Evolutionary conservation across 2,797 vertebrate genomes (phyloP).

Genomic region (Coregonus suidteri): DNA sequence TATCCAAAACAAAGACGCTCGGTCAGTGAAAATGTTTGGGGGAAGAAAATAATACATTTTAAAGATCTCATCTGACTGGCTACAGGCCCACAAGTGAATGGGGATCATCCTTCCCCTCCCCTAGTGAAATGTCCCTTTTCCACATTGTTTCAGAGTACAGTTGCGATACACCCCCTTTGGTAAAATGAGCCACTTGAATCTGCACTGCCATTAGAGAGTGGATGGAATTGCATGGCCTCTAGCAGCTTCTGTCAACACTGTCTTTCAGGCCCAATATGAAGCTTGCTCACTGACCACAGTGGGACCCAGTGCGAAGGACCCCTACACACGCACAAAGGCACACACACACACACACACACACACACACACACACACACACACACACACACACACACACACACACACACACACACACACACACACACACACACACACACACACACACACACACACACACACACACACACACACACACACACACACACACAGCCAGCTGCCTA

Average conservation of each 20-base stretch:
- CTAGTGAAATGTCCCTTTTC: neutral
- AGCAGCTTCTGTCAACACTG: neutral
- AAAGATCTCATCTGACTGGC: too few relatives aligned
- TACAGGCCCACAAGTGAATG: too few relatives aligned
- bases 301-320: neutral
- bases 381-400: neutral
- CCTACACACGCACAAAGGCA: neutral
- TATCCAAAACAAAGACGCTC: conserved; percentile 3
- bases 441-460: too few relatives aligned
- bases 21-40: neutral
- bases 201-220: neutral
- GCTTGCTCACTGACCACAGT: neutral
- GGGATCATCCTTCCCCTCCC: too few relatives aligned
- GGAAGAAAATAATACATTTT: conserved; percentile 16
- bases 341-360: too few relatives aligned
- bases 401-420: too few relatives aligned
- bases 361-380: too few relatives aligned
- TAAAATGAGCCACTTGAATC: neutral
- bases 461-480: too few relatives aligned
- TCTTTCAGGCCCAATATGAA: neutral
- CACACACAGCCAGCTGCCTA: conserved; percentile 3
- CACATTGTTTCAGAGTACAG: neutral
- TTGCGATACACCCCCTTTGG: neutral
- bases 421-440: neutral
- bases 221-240: neutral